Percentiles rank a stretch among this genome's conserved stretches.
Conservation (phyloP, 2,888 invertebrate species). For the Trichacis sp. region DNA sequence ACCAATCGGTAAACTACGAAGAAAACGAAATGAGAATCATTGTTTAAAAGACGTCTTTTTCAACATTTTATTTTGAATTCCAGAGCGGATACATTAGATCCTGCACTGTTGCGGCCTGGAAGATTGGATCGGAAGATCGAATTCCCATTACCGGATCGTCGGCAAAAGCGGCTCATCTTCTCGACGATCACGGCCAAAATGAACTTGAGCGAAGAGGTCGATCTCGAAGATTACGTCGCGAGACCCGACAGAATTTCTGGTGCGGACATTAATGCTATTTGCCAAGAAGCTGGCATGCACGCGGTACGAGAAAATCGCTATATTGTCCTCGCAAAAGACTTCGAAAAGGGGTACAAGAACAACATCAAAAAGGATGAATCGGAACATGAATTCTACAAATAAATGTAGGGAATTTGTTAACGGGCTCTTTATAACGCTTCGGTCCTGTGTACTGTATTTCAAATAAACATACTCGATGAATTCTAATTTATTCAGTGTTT, state of each 20-base stretch:
- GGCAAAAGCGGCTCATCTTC: conserved; percentile 96
- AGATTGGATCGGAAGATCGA: conserved; percentile 98
- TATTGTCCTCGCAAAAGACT: conserved; percentile 98
- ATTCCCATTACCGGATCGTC: conserved; percentile 93
- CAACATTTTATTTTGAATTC: too few species aligned
- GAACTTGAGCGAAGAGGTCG: conserved; percentile 98
- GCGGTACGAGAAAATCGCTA: conserved; percentile 99
- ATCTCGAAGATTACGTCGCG: conserved; percentile 98
- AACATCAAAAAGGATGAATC: conserved; percentile 99
- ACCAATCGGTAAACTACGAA: conserved; percentile 62
- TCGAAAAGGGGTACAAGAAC: conserved; percentile 99
- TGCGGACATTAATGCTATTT: conserved; percentile 99
- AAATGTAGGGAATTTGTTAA: conserved; percentile 64
- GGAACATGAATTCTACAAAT: conserved; percentile 99
- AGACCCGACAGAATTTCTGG: conserved; percentile 98
- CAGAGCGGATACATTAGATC: conserved; percentile 96
- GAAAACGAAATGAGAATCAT: conserved; percentile 5
- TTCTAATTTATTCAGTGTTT: too few species aligned
- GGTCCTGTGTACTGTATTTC: not conserved
- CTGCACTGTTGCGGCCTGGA: conserved; percentile 94
- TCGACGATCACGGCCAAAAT: conserved; percentile 96
- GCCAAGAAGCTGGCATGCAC: conserved; percentile 99
- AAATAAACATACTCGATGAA: too few species aligned
- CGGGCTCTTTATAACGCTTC: not conserved
- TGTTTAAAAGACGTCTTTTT: too few species aligned